Conservation (phyloP, 2,113 vertebrate species). For the Mastomys natalensis region DNA sequence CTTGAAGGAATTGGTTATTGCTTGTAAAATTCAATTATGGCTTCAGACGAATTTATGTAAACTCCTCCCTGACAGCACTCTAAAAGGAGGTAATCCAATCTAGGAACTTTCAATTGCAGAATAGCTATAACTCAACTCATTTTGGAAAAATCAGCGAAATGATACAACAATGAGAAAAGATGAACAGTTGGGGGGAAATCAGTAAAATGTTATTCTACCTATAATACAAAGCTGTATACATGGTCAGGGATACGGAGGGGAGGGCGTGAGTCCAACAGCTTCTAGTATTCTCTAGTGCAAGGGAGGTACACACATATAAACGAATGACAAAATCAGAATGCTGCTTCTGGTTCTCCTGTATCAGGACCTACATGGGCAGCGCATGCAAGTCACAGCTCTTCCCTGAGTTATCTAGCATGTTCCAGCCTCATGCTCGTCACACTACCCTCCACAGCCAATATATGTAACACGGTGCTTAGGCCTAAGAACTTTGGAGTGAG, state of each 20-base stretch:
- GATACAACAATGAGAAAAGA: neutral
- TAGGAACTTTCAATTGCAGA: conserved; percentile 27
- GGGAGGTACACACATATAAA: neutral
- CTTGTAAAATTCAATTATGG: conserved; percentile 48
- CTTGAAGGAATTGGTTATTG: conserved; percentile 34
- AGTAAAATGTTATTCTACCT: neutral
- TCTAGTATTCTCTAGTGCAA: conserved; percentile 1
- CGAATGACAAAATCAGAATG: neutral
- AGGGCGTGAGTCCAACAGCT: neutral
- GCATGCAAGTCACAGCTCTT: neutral
- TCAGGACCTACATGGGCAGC: neutral
- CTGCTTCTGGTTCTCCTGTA: neutral
- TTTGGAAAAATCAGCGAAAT: neutral
- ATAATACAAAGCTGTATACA: neutral
- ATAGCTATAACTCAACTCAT: neutral
- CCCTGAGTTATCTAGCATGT: neutral
- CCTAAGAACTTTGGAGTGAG: neutral
- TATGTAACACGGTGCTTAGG: neutral
- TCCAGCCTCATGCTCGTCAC: neutral
- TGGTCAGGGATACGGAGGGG: conserved; percentile 1
- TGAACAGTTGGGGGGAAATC: neutral
- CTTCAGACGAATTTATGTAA: conserved; percentile 41
- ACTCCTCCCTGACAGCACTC: neutral
- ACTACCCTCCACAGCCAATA: too few relatives aligned
- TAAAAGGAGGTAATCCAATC: conserved; percentile 7